phyloP scores from a whole-genome alignment of 92 coral and sea anemone genomes.

The Hydrozoanthus gracilis region DNA sequence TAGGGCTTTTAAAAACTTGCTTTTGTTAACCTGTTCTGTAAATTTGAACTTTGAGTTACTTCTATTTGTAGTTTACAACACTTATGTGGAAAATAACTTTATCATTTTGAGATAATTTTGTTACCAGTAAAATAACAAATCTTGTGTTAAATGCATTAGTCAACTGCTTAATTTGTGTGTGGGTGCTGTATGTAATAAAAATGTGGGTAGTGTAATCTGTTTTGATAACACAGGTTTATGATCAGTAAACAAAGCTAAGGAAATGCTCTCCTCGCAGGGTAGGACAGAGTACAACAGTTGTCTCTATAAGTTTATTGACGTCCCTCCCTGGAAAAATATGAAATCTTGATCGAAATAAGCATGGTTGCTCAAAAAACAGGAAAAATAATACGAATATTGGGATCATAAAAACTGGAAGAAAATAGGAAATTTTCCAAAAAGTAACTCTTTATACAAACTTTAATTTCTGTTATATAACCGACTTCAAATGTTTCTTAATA shows the following conservation, averaged over 20 bases:
- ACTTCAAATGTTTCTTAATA: neutral
- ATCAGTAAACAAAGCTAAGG: slow-evolving; percentile 15
- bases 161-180: slow-evolving; percentile 8
- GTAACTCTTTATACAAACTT: neutral
- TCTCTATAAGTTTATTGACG: slow-evolving; percentile 17
- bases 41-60: slow-evolving; percentile 11
- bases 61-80: slow-evolving; percentile 9
- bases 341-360: slow-evolving; percentile 6
- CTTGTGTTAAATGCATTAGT: slow-evolving; percentile 16
- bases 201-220: slow-evolving; percentile 20
- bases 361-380: neutral
- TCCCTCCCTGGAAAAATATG: slow-evolving; percentile 12
- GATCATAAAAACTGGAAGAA: neutral
- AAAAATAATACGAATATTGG: slow-evolving; percentile 5
- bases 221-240: too few species aligned
- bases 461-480: neutral
- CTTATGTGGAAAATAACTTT: neutral
- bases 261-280: slow-evolving; percentile 19
- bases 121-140: slow-evolving; percentile 21
- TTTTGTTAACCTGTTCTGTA: slow-evolving; percentile 21
- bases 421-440: neutral
- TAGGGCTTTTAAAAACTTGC: slow-evolving; percentile 9
- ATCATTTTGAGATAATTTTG: neutral
- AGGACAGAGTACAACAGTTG: slow-evolving; percentile 26
- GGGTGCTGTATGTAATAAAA: slow-evolving; percentile 7